Evolutionary conservation across 2,888 invertebrate species (phyloP), one percentile per base, ranked within the genome.

Genomic region (Auanema freiburgensis): DNA sequence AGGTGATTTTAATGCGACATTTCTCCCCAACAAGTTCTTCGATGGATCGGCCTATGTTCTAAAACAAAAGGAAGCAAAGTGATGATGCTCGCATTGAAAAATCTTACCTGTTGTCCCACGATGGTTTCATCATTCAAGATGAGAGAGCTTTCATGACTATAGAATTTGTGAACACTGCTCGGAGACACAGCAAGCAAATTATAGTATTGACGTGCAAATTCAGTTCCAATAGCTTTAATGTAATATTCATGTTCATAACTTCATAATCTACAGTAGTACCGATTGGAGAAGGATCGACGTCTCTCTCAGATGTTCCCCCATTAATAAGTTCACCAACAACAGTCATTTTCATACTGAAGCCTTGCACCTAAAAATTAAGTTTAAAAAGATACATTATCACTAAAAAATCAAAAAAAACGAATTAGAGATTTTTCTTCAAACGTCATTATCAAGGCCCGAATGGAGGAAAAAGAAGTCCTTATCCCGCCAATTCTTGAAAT

Each of bases 141-240:
- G 42, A 74, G 65, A 21, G 63, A 59, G 1, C 74, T 73, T 56
- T 73, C 73, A 51, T 71, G 67, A 12, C 74, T 69, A 50, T 72
- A 76, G 55, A 70, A 76, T 41, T 59, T 70, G 54, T 64, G 57
- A 8, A 65, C 62, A 14, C 43, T 33, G 2, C 23, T 16, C n/a
- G 67, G 65, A 10, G 52, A 60, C 41, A 61, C 61, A n/a, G 66
- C 61, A 12, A 69, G 55, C 0, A 61, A 56, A 49, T 53, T 68
- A 59, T 72, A 72, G 50, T 70, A 72, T 33, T 69, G 65, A 12
- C 59, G 60, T 12, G 63, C 64, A 43, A 72, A 72, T 1, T 66
- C 68, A 18, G 54, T 65, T 6, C 53, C 68, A 23, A 72, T 63
- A 21, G 67, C 72, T 72, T 33, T 56, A 69, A 64, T 25, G 14